Base-by-base conservation (phyloP, 2,888 invertebrate genomes). In the Melanchra persicariae region DNA sequence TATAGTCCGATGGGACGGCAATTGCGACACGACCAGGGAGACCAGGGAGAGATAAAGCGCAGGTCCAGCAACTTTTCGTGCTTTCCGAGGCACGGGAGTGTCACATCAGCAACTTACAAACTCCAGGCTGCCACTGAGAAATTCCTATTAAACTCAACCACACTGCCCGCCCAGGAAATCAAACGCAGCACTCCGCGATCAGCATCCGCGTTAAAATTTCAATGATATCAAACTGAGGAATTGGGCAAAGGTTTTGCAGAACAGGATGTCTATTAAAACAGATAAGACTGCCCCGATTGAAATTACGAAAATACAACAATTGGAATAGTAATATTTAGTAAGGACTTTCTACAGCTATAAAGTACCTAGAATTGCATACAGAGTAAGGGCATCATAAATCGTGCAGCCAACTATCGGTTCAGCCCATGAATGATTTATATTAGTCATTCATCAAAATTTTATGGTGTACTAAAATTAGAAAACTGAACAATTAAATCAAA, bases 401-500 rank as follows among this genome's bases (percentile, higher is more conserved):
- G 24, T 40, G 17, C 17, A 45, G 15, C 5, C 15, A 26, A n/a
- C 6, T 17, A 5, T 45, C 7, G 12, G 15, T 8, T 40, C 19
- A 24, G 1, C 24, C 24, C 34, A 73, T 34, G 15, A 60, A 58
- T 30, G 10, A 55, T 65, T 70, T 63, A 57, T 59, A 34, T 17
- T 9, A 51, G 17, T 6, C 24, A 57, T 43, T 26, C 17, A 40
- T 70, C 43, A 51, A 54, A 49, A 24, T 49, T 51, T 55, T 55
- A 62, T 22, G 26, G 34, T 26, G 24, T 43, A n/a, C 19, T 52
- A 34, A 5, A 26, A 66, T 72, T 47, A 26, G 69, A 75, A 79
- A 79, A 49, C 58, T 60, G 19, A 15, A 45, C 17, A 62, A 65
- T 64, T 47, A 62, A 67, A 57, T 70, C 69, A 58, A 64, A 34